Evolutionary conservation across 2,113 vertebrate species (phyloP), one percentile per base, ranked within the genome.

Genomic region (Ivindomyrus marchei): DNA sequence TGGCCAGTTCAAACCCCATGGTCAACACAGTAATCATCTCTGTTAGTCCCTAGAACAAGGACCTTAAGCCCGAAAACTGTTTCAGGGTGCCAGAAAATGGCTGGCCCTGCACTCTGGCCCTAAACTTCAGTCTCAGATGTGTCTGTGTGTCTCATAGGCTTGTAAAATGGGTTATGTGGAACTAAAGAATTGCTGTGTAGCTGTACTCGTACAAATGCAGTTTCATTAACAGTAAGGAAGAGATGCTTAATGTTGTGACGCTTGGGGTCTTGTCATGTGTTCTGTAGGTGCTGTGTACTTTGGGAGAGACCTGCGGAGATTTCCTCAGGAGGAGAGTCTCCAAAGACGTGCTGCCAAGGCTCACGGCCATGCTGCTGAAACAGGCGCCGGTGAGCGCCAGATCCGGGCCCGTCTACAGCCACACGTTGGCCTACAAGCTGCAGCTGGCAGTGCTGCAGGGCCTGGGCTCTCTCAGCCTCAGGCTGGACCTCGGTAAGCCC

Each of bases 391-490:
- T 96, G 46, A 99, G 98, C 19, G 96, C 96, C 93, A 96, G 95
- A 24, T 96, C 97, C 0, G 97, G 97, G 24, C 96, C 97, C 0
- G 89, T 97, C 88, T 99, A 99, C 95, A 94, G 83, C 21, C 97
- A 98, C 94, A 98, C 96, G 0, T 92, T 98, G 86, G 97, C 97
- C 92, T 99, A 97, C 96, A 99, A 98, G 93, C 90, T 99, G 89
- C 98, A 99, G 94, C 94, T 98, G 91, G 96, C 97, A 0, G 96
- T 98, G 39, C 91, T 99, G 91, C 95, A 97, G 93, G 97, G 98
- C 0, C 95, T 99, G 90, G 98, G 98, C 0, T 93, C 96, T 0
- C 96, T 99, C 49, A 98, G 97, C 0, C 92, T 96, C 91, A 94
- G 92, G 21, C 92, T 99, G 91, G 96, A 97, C 90, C 94, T 99